Base-by-base conservation (phyloP, 1,140 invertebrate species). In the Ooceraea biroi region DNA sequence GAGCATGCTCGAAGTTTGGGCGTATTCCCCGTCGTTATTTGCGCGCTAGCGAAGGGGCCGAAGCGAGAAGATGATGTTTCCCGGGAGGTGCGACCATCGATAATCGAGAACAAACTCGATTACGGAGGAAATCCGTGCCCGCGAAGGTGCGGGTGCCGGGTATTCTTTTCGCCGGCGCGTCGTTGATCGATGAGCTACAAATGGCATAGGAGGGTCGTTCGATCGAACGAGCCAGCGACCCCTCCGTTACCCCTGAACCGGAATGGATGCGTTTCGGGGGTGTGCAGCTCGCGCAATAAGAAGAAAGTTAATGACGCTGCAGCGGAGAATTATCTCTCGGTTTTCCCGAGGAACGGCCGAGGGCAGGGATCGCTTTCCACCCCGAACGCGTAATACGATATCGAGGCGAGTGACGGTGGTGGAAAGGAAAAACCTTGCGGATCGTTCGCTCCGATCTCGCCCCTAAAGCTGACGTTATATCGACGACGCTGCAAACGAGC, bases 221-320 rank as follows among this genome's bases (percentile, higher is more conserved):
- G 72, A 84, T 82, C 82, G 61, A 71, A 58, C 58, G 58, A 27
- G 65, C 77, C 85, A 73, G 27, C 58, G 41, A 69, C 77, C 83
- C 83, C 80, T 73, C 66, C 60, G 30, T 48, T 36, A 36, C 2
- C 36, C 7, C 36, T n/a, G 36, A 25, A 27, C 58, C 36, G 69
- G 73, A 61, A 85, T 84, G 85, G 69, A 76, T 82, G 87, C 80
- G 88, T 82, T 80, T 69, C 77, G 83, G 85, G 89, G 87, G 76
- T 80, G 74, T 89, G 87, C 89, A 85, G 76, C 76, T 83, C 48
- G 86, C 66, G 83, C 88, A 88, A 90, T 87, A 89, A 91, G 88
- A 89, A 91, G 90, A 91, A 7, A 91, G 89, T 91, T 91, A 91
- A 91, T 91, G 91, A 91, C 89, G 90, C 89, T 91, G 91, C 91